These are phyloP conservation scores for Hesperophylax magnus DNA, from an alignment of 1,140 invertebrate species.

Conservation along the genomic window DNA sequence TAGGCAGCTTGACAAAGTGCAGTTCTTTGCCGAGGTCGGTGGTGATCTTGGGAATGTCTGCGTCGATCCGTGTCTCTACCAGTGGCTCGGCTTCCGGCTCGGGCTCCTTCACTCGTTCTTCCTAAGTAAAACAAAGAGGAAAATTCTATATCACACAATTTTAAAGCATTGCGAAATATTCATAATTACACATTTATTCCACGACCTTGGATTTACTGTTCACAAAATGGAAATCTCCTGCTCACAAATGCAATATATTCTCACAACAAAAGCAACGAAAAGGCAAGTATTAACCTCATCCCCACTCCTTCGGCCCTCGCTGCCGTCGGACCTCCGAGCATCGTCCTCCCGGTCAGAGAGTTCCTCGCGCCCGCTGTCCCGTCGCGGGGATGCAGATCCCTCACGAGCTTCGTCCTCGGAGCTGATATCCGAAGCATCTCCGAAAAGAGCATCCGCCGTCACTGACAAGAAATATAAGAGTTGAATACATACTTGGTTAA, in stretches of 20 bases:
- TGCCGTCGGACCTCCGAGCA: slow-evolving; percentile 62
- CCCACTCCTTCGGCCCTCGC: slow-evolving; percentile 66
- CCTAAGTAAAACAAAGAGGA: slow-evolving; percentile 20
- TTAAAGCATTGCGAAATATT: too few species aligned
- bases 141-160: not conserved
- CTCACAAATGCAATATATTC: too few species aligned
- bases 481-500: not conserved
- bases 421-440: slow-evolving; percentile 94
- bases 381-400: slow-evolving; percentile 61
- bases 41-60: slow-evolving; percentile 95
- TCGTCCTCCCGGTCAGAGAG: slow-evolving; percentile 59
- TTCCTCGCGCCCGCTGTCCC: slow-evolving; percentile 60
- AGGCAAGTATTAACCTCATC: slow-evolving; percentile 60
- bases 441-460: slow-evolving; percentile 89
- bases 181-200: slow-evolving; percentile 35
- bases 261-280: too few species aligned
- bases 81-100: slow-evolving; percentile 83
- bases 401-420: slow-evolving; percentile 79
- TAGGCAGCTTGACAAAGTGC: slow-evolving; percentile 95
- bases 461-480: slow-evolving; percentile 63
- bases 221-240: too few species aligned
- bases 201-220: not conserved
- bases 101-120: slow-evolving; percentile 73
- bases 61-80: slow-evolving; percentile 95
- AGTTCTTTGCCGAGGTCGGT: slow-evolving; percentile 93